Evolutionary conservation across 2,113 vertebrate species (phyloP), one percentile per base, ranked within the genome.

Genomic region (Lagenorhynchus albirostris): DNA sequence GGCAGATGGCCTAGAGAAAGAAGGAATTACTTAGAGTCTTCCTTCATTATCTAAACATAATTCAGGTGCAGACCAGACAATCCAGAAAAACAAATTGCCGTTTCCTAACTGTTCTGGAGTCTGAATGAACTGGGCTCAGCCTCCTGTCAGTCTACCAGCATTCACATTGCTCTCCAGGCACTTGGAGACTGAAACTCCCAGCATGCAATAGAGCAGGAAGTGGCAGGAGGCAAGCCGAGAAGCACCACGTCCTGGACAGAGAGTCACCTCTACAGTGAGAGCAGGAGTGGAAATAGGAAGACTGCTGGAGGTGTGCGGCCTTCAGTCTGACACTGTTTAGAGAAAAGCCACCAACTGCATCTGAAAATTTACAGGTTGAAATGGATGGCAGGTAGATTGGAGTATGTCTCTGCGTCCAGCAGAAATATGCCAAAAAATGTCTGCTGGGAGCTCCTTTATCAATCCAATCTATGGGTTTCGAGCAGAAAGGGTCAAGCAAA

Each of bases 11-110:
- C 26, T 31, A 21, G 63, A 96, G 44, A 76, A 97, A 65, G 60
- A 92, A 70, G 38, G 63, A 93, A 91, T 79, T 91, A 85, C 58
- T 89, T 81, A 77, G 36, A 87, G n/a, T 90, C 95, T 76, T 81
- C 74, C 76, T 91, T 96, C 44, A 70, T 60, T 47, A 36, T 89
- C 63, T 90, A 41, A 76, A 74, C 50, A n/a, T 71, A 89, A 95
- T 74, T 96, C 93, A 97, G 83, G 76, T 70, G 1, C n/a, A 89
- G 63, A 44, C 50, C 20, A 31, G 44, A 84, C 77, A 79, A 83
- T 68, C 65, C 58, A 86, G 77, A 93, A 85, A 95, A 92, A 88
- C 31, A 93, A 76, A 93, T 44, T 38, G 38, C 68, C 71, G 18
- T 93, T 93, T 89, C 60, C 60, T 86, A 83, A 63, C 12, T 47